A percentile compares a stretch with the other conserved stretches of the same genome.
phyloP scores from a whole-genome alignment of 2,888 invertebrate genomes.

The Ctena decussata region DNA sequence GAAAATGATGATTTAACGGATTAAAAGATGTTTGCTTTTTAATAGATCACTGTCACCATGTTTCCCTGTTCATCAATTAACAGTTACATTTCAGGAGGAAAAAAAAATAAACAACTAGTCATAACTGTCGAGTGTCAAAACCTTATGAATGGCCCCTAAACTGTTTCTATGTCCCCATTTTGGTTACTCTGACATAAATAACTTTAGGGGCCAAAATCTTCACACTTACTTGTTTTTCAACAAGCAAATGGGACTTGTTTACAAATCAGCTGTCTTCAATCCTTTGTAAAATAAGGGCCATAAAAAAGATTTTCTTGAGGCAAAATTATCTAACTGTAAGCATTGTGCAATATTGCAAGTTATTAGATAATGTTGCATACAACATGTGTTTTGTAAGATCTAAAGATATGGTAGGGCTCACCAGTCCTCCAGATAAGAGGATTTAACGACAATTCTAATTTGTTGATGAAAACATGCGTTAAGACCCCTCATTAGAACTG shows the following conservation, averaged over 20 bases:
- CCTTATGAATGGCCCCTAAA: background rate
- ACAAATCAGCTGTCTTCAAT: background rate
- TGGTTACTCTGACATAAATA: background rate
- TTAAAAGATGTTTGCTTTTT: background rate
- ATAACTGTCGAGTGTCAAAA: background rate
- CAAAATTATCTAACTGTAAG: no score
- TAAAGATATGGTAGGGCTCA: no score
- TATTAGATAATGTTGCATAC: no score
- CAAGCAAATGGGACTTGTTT: background rate
- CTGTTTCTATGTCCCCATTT: background rate
- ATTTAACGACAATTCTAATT: no score
- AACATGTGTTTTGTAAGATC: no score
- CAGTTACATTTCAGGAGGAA: background rate
- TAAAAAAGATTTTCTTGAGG: no score
- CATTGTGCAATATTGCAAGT: no score
- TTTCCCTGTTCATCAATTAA: background rate
- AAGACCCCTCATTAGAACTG: no score
- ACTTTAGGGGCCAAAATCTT: background rate
- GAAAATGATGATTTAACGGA: background rate
- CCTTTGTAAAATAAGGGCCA: no score
- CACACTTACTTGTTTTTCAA: background rate
- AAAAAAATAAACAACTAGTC: background rate
- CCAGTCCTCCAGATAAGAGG: no score
- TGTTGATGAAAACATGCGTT: no score
- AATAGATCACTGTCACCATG: background rate